A percentile compares a stretch with the other conserved stretches of the same genome.
These are phyloP conservation scores for Mesorhabditis belari DNA, from an alignment of 2,888 invertebrate species.

Conservation along the genomic window DNA sequence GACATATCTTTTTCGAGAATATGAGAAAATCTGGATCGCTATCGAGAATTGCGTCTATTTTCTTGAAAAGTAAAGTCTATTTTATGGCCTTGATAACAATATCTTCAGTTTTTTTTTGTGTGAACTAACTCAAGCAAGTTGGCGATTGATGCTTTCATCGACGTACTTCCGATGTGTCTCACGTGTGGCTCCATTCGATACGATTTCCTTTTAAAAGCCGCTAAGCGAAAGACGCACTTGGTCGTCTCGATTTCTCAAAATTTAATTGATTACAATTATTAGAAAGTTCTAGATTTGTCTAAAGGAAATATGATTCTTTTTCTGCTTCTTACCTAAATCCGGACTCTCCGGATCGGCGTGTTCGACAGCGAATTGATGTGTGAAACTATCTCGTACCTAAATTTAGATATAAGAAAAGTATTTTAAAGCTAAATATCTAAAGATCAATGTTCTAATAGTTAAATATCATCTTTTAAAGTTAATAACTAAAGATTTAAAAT, in stretches of 20 bases:
- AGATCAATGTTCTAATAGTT: too few relatives aligned
- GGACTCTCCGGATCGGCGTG: conserved; percentile 8
- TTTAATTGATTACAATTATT: not conserved
- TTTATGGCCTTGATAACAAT: too few relatives aligned
- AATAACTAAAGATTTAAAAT: too few relatives aligned
- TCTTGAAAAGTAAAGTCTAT: too few relatives aligned
- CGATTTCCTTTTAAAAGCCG: conserved; percentile 5
- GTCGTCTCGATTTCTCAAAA: conserved; percentile 12
- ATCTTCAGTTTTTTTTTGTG: too few relatives aligned
- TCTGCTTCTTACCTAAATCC: not conserved
- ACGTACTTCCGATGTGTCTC: conserved; percentile 29
- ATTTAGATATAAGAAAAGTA: too few relatives aligned
- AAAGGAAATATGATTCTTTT: not conserved
- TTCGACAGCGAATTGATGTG: conserved; percentile 90
- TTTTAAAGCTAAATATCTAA: too few relatives aligned
- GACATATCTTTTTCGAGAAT: too few relatives aligned
- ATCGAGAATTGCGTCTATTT: too few relatives aligned
- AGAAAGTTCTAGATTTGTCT: not conserved
- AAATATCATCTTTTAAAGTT: too few relatives aligned
- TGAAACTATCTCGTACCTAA: conserved; percentile 87
- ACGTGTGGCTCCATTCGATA: conserved; percentile 13
- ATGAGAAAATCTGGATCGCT: too few relatives aligned
- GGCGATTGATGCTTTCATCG: conserved; percentile 24
- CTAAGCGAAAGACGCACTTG: conserved; percentile 11
- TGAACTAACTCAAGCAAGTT: conserved; percentile 34